Evolutionary conservation across 2,888 invertebrate species (phyloP).

Genomic region (Drosophila emarginata): DNA sequence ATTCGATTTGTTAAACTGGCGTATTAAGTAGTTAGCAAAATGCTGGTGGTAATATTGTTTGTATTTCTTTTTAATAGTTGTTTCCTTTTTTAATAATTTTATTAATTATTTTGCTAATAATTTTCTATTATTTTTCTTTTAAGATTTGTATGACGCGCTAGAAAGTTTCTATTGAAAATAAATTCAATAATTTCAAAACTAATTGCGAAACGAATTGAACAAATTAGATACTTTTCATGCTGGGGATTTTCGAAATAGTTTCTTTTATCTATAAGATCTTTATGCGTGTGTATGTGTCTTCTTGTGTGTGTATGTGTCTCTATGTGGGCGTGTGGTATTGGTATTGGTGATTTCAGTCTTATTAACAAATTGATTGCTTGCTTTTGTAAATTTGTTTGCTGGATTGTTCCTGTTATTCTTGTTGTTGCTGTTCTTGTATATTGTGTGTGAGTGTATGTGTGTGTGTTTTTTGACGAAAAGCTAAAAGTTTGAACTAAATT

Average conservation of each 20-base stretch:
- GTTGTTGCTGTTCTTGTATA: conserved; percentile 24
- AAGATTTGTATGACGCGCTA: conserved; percentile 56
- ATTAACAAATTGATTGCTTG: conserved; percentile 74
- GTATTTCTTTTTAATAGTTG: conserved; percentile 32
- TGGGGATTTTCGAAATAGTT: conserved; percentile 55
- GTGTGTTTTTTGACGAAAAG: conserved; percentile 36
- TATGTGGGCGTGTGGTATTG: conserved; percentile 31
- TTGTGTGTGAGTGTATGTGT: conserved; percentile 30
- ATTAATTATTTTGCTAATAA: conserved; percentile 53
- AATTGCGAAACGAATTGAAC: conserved; percentile 10
- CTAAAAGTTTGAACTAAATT: conserved; percentile 51
- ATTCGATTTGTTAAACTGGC: conserved; percentile 57
- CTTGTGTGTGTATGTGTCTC: conserved; percentile 27
- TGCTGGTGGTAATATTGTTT: conserved; percentile 70
- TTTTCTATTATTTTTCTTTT: conserved; percentile 59
- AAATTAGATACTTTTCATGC: conserved; percentile 28
- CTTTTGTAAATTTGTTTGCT: conserved; percentile 71
- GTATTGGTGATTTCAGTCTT: conserved; percentile 59
- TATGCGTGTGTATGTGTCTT: conserved; percentile 20
- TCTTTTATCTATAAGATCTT: neutral
- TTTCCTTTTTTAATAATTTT: neutral
- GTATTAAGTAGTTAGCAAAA: conserved; percentile 70
- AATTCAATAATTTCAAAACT: conserved; percentile 6
- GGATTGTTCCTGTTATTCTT: conserved; percentile 65
- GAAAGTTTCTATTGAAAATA: conserved; percentile 29